Evolutionary conservation across 2,113 vertebrate species (phyloP), one percentile per base, ranked within the genome.

Genomic region (Acrocephalus arundinaceus): DNA sequence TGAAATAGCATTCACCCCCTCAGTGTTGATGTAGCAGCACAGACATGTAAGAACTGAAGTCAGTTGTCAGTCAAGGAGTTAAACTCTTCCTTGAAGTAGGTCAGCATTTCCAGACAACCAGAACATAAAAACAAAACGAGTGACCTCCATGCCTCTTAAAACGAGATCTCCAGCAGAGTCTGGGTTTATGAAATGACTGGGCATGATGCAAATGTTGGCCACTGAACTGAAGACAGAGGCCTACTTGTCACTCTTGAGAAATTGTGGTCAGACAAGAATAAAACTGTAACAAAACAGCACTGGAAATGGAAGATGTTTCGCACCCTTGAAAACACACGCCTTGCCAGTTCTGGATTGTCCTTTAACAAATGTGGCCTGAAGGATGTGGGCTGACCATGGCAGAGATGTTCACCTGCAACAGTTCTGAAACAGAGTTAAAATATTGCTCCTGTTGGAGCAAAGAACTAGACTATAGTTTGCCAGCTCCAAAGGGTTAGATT

Each of bases 101-200:
- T 85, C 72, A 59, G 66, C 78, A 94, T 78, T 93, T 94, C 94
- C 86, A 96, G 78, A 93, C 90, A 97, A 95, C 71, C 67, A 89
- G 81, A 95, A 92, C n/a, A 63, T 28, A 89, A 89, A 96, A 94
- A 33, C 70, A 76, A 89, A 94, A 67, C 77, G 93, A 96, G 54
- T 84, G 67, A 84, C 82, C 54, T 77, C 76, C 62, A 61, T 54
- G 76, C 37, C 75, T 90, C n/a, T 66, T 93, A 51, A n/a, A 93
- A 92, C 31, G 86, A 86, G 86, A 87, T 76, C 58, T 89, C 41
- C 73, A 87, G 66, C 76, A 66, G 46, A 92, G 79, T 43, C 49
- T 77, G 39, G 54, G 63, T 94, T 93, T 96, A 91, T 87, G 45
- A 94, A 94, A 94, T 87, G 70, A 90, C 73, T 87, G 54, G 30